Base-by-base conservation (phyloP, 2,888 invertebrate species). In the Drosophila rellima region DNA sequence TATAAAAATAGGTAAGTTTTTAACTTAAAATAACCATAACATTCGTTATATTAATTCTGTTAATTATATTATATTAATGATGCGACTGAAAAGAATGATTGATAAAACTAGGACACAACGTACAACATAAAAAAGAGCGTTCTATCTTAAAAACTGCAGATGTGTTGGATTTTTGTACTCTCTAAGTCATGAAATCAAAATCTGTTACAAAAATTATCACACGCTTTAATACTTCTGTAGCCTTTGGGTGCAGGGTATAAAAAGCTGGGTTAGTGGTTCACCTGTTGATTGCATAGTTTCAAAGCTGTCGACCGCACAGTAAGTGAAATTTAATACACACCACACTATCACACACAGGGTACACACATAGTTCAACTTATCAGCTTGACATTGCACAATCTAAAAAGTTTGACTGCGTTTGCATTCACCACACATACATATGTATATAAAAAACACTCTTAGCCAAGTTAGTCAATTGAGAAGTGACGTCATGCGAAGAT, bases 231-330 rank as follows among this genome's bases (percentile, higher is more conserved):
- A 33, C 18, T 48, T 8, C n/a, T 13, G 7, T 13, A 8, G 7
- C 18, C 18, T n/a, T 8, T 33, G 8, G 29, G 13, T 18, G 20
- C n/a, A n/a, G 33, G n/a, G 48, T 13, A 33, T 33, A 33, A 48
- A 52, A 70, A 68, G 82, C 70, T 82, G 77, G 80, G 80, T 80
- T 80, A 80, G 80, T 80, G 74, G 80, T 74, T 78, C 68, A 80
- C 71, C 78, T 80, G 82, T 82, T 80, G 76, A 74, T 60, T 70
- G 77, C 64, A 65, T 51, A 55, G 47, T 39, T 39, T n/a, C 42
- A 55, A 55, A 55, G 54, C 31, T 45, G 44, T 50, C 39, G 60
- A 71, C 74, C 67, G 75, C 75, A 74, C 72, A 75, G 63, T 76
- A 69, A 76, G 64, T 76, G 75, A 65, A 74, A 74, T 74, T 74